Evolutionary conservation across 2,113 vertebrate species (phyloP), one percentile per base, ranked within the genome.

Genomic region (Hoplias malabaricus): DNA sequence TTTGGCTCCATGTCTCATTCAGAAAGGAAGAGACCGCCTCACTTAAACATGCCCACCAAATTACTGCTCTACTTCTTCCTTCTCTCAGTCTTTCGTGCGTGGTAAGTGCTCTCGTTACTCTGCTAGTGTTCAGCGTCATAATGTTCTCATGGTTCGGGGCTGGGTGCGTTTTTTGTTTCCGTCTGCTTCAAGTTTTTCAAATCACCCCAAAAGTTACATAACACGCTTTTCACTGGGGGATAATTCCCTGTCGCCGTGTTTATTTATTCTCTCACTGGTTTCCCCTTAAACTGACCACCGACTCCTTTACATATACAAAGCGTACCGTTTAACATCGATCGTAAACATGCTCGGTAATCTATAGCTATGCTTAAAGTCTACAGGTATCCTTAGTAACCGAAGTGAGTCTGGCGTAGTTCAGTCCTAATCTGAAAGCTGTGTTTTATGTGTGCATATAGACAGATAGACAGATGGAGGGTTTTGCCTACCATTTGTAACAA

Each of bases 41-140:
- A 85, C 82, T 86, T 84, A 90, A 92, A 88, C 89, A 98, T 97
- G 96, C 89, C 93, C 77, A 77, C 90, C 82, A 93, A 84, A 88
- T 89, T 93, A 42, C 82, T 94, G 86, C 83, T 90, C 46, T 81
- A 87, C 73, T 84, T 95, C 79, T 90, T 93, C 75, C 92, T 98
- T 38, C 88, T 96, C 77, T 94, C 93, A 0, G 92, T 92, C 69
- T 93, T 96, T 42, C 88, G 91, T 57, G 92, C 92, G 33, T 90
- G 96, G 96, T 98, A 89, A 96, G 96, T 94, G 84, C 6, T 16
- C n/a, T n/a, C n/a, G 4, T 31, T 43, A 27, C 1, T 72, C 56
- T 78, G 42, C 25, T 69, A 34, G 36, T 46, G 36, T 57, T 43
- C 13, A 46, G 42, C 12, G 42, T 1, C 3, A 11, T 46, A 46